Conservation (phyloP, 2,888 invertebrate genomes). For the Matsumyia berberina region DNA sequence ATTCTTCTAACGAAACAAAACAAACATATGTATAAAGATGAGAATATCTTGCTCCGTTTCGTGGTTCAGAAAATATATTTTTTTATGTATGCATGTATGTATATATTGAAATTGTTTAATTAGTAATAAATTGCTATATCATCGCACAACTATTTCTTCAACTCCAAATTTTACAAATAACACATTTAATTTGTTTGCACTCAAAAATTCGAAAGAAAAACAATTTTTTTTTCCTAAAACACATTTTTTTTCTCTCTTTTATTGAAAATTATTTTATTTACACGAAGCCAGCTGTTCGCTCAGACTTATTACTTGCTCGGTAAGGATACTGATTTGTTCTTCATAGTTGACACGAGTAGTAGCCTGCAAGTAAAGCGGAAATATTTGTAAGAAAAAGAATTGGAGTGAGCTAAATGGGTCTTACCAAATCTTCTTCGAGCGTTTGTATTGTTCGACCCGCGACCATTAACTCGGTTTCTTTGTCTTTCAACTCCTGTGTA, state of each 20-base stretch:
- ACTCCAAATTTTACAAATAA: slow-evolving; percentile 31
- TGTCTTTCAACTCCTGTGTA: slow-evolving; percentile 84
- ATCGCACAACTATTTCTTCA: slow-evolving; percentile 37
- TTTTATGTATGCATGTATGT: slow-evolving; percentile 18
- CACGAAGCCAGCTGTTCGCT: slow-evolving; percentile 91
- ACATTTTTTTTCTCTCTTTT: slow-evolving; percentile 44
- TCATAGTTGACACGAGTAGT: slow-evolving; percentile 88
- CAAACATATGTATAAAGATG: slow-evolving; percentile 12
- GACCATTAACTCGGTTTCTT: slow-evolving; percentile 86
- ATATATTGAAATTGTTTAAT: slow-evolving; percentile 37
- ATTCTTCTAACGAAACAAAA: slow-evolving; percentile 23
- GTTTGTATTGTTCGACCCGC: slow-evolving; percentile 84
- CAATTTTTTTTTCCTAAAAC: slow-evolving; percentile 52
- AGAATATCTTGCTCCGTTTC: slow-evolving; percentile 22
- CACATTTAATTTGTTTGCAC: slow-evolving; percentile 29
- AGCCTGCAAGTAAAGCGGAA: slow-evolving; percentile 78
- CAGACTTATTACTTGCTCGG: slow-evolving; percentile 87
- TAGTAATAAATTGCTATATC: slow-evolving; percentile 32
- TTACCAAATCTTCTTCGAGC: slow-evolving; percentile 88
- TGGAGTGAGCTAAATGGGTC: neutral
- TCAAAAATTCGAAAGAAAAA: slow-evolving; percentile 47
- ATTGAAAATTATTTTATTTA: slow-evolving; percentile 79
- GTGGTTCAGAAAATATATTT: slow-evolving; percentile 40
- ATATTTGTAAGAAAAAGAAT: neutral
- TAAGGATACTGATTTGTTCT: slow-evolving; percentile 87